A percentile compares a stretch with the other conserved stretches of the same genome.
Conservation (phyloP, 1,140 invertebrate species). For the Gryllus bimaculatus region DNA sequence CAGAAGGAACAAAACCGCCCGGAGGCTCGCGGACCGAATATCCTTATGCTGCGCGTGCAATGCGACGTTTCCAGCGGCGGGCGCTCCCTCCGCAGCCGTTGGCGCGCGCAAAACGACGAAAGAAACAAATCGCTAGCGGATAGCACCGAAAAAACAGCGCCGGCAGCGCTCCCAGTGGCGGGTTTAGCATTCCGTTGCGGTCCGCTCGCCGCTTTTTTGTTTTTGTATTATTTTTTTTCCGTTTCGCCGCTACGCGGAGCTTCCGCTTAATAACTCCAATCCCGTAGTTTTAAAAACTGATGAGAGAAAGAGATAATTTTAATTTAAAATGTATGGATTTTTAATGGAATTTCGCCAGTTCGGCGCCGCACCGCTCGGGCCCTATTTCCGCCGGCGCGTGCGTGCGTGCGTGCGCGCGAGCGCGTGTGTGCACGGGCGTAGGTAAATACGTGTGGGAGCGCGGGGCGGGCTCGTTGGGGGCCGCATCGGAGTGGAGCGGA, state of each 20-base stretch:
- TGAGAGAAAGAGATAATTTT: conserved; percentile 5
- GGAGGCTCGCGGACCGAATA: too few relatives aligned
- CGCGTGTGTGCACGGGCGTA: too few relatives aligned
- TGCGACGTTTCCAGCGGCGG: too few relatives aligned
- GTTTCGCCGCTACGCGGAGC: not conserved
- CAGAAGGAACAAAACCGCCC: too few relatives aligned
- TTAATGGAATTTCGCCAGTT: conserved; percentile 4
- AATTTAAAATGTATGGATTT: conserved; percentile 6
- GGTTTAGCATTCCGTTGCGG: not conserved
- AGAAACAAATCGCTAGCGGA: not conserved
- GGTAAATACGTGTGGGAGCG: too few relatives aligned
- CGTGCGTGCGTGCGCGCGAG: too few relatives aligned
- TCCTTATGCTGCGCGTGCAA: too few relatives aligned
- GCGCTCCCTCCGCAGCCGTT: not conserved
- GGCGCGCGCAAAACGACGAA: not conserved
- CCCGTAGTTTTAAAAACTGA: conserved; percentile 4
- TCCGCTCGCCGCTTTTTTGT: not conserved
- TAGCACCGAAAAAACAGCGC: not conserved
- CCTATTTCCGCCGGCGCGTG: too few relatives aligned
- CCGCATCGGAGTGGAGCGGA: not conserved
- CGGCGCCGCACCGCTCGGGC: too few relatives aligned
- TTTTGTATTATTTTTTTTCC: not conserved
- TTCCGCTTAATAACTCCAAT: conserved; percentile 4
- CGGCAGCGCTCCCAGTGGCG: not conserved
- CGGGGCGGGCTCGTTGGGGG: too few relatives aligned